These are phyloP conservation scores for Etheostoma nigrum DNA, from an alignment of 2,797 vertebrate genomes.

Conservation along the genomic window DNA sequence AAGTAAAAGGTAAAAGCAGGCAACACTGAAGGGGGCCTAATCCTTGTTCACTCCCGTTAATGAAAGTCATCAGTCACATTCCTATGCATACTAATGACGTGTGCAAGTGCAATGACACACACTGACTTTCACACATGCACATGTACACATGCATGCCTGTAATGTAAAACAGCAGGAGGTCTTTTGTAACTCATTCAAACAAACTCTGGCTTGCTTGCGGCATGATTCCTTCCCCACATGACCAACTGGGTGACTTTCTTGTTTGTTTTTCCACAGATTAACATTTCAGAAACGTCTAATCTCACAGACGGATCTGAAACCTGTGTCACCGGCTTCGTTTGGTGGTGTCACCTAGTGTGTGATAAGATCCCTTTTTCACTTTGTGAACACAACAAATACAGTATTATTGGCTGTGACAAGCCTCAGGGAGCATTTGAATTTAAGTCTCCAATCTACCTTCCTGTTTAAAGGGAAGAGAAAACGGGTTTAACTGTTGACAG, in stretches of 20 bases:
- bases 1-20: conserved; percentile 77
- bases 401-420: conserved; percentile 36
- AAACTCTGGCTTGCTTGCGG: conserved; percentile 37
- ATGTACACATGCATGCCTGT: conserved; percentile 10
- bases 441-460: background rate
- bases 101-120: conserved; percentile 49
- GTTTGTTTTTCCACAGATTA: conserved; percentile 77
- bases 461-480: conserved; percentile 1
- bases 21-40: conserved; percentile 76
- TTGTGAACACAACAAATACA: conserved; percentile 61
- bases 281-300: conserved; percentile 57
- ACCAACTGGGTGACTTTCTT: conserved; percentile 12
- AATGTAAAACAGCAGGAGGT: conserved; percentile 26
- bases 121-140: conserved; percentile 40
- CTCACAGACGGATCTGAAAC: conserved; percentile 60
- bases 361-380: conserved; percentile 45
- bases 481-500: background rate
- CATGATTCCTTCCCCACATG: conserved; percentile 31
- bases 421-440: conserved; percentile 43
- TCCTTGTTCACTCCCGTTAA: conserved; percentile 78
- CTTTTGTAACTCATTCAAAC: conserved; percentile 59
- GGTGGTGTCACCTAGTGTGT: conserved; percentile 40
- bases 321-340: conserved; percentile 56
- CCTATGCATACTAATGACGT: conserved; percentile 73
- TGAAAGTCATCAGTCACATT: conserved; percentile 84